Conservation (phyloP, 2,888 invertebrate genomes). For the Octonoba sinensis region DNA sequence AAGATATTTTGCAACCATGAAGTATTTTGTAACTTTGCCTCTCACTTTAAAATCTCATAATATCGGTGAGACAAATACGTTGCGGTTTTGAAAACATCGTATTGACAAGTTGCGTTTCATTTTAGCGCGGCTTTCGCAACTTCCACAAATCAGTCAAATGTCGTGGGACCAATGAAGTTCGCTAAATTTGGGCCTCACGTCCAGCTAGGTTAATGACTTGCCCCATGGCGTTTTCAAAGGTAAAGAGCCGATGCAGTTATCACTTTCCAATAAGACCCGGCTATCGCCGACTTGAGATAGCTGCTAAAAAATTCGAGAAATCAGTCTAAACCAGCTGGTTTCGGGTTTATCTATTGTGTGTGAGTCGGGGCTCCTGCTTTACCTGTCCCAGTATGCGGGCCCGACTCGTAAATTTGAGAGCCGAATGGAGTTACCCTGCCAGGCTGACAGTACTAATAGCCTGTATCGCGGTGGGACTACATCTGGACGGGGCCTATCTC, state of each 20-base stretch:
- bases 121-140: too few relatives aligned
- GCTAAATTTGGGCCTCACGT: too few relatives aligned
- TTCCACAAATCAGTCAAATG: too few relatives aligned
- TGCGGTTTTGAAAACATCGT: too few relatives aligned
- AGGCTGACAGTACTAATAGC: slow-evolving; percentile 59
- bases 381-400: slow-evolving; percentile 52
- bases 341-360: slow-evolving; percentile 45
- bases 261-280: slow-evolving; percentile 16
- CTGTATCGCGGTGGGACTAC: slow-evolving; percentile 56
- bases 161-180: too few relatives aligned
- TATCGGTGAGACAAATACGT: too few relatives aligned
- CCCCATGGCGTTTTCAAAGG: too few relatives aligned
- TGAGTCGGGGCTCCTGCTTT: slow-evolving; percentile 5
- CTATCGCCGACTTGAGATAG: slow-evolving; percentile 10
- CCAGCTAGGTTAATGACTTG: too few relatives aligned
- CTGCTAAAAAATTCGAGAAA: slow-evolving; percentile 18
- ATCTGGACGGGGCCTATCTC: slow-evolving; percentile 34
- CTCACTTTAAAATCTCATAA: too few relatives aligned
- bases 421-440: slow-evolving; percentile 32
- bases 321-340: slow-evolving; percentile 33
- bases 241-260: slow-evolving; percentile 3
- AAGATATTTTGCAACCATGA: too few relatives aligned
- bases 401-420: slow-evolving; percentile 44
- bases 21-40: too few relatives aligned
- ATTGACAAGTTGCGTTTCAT: too few relatives aligned